A percentile compares a stretch with the other conserved stretches of the same genome.
Evolutionary conservation across 2,113 vertebrate genomes (phyloP).

Genomic region (mouse (Mus musculus)): DNA sequence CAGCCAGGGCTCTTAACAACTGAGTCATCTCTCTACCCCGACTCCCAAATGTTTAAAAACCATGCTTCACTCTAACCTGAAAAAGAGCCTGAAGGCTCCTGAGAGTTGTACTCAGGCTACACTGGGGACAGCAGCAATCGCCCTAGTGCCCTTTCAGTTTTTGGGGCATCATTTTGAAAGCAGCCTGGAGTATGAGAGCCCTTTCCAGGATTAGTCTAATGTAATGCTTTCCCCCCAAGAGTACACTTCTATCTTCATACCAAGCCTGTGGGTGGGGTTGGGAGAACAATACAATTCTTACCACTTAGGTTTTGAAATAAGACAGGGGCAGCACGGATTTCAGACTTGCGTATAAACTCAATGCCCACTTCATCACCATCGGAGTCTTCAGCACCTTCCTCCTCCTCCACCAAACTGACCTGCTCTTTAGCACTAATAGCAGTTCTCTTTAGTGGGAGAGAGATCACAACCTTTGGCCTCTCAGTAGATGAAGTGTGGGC

Average conservation of each 20-base stretch:
- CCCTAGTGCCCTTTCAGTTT: not conserved
- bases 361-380: constrained; percentile 61
- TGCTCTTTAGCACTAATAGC: constrained; percentile 48
- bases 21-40: not conserved
- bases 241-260: not conserved
- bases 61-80: not conserved
- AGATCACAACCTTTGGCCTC: constrained; percentile 37
- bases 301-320: constrained; percentile 81
- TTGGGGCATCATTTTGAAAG: too few relatives aligned
- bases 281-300: constrained; percentile 51
- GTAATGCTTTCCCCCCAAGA: not conserved
- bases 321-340: constrained; percentile 63
- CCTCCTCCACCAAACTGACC: constrained; percentile 56
- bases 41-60: not conserved
- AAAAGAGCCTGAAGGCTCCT: not conserved
- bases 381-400: constrained; percentile 61
- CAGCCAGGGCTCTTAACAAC: not conserved
- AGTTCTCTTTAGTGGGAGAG: constrained; percentile 61
- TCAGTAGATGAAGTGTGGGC: constrained; percentile 59
- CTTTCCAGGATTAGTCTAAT: not conserved
- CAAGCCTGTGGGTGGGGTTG: not conserved
- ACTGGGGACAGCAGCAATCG: not conserved
- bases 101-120: not conserved
- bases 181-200: not conserved
- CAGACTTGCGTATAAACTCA: constrained; percentile 69